Evolutionary conservation across 2,888 invertebrate species (phyloP), one percentile per base, ranked within the genome.

Genomic region (Callinectes sapidus): DNA sequence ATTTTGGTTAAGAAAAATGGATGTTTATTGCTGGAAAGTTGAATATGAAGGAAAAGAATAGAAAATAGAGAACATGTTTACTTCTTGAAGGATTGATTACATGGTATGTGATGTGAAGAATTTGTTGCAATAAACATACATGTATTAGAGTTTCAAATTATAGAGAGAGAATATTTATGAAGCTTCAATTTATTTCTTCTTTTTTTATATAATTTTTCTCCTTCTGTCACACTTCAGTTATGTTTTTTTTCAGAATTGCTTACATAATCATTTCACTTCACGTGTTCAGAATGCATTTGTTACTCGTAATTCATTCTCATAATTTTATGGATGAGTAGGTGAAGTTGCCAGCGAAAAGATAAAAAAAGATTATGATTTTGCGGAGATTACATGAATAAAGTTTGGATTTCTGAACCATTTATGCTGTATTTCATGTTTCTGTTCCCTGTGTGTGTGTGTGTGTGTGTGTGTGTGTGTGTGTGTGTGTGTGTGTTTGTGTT

Each of bases 391-490:
- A n/a, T 71, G 71, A 71, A 71, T 71, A 71, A 71, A 71, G 28
- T 71, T 8, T 71, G 71, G 28, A 71, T 8, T 71, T 71, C n/a
- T 28, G 28, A 71, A 71, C 71, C 71, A 71, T 71, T 71, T 28
- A 71, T 28, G 71, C 71, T n/a, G n/a, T 28, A 28, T 28, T n/a
- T 28, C n/a, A 28, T n/a, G 71, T 71, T 71, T 71, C 28, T 28
- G 71, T 71, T 71, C n/a, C 71, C 71, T 71, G n/a, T 28, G 71
- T 71, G 71, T 71, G 71, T 71, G 71, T 61, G 61, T 77, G 71
- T 77, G 71, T 77, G 71, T 77, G 71, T 77, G 71, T 77, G 28
- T 77, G 71, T 81, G 32, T 81, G 81, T 81, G 81, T 81, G 81
- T 81, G 81, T 81, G 81, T 81, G 81, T 71, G 48, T 6, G 48